Base-by-base conservation (phyloP, 1,140 invertebrate genomes). In the Gonatopus flavifemur region DNA sequence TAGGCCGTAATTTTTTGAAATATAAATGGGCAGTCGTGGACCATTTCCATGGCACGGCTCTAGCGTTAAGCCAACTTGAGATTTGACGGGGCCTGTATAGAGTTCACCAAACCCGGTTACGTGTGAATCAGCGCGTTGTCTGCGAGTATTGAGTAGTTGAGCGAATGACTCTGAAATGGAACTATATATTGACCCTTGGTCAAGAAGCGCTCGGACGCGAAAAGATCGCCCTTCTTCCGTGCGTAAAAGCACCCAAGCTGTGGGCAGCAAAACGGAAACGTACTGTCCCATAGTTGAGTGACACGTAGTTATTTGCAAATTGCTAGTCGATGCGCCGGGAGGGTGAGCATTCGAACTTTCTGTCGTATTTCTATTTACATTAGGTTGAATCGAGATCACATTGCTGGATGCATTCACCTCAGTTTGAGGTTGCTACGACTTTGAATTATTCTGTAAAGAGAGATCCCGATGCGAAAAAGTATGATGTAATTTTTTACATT, bases 401-500 rank as follows among this genome's bases (percentile, higher is more conserved):
- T n/a, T n/a, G n/a, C n/a, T n/a, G n/a, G n/a, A n/a, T n/a, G n/a
- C n/a, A n/a, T n/a, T n/a, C n/a, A 7, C 12, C 3, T 13, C 15
- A 10, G 15, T 3, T 2, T 6, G 20, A 5, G 3, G 0, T 45
- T 21, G 3, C n/a, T 8, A 18, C 15, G 1, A 4, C n/a, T 6
- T 22, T 2, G 8, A 16, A 35, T 19, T 1, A 10, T 13, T 24
- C 7, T n/a, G 0, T 3, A 15, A 2, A 10, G 16, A 9, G 6
- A 0, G 2, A 8, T 30, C 30, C 6, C 47, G 38, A 42, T 59
- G 53, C 4, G 56, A n/a, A 0, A 45, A 36, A 1, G 53, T 53
- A 30, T 60, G 47, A 39, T 59, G 57, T 9, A 13, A 24, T 9
- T 37, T 42, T n/a, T 45, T 20, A 21, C 52, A 59, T 28, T 35